phyloP scores from a whole-genome alignment of 2,888 invertebrate genomes.

The Noctua fimbriata region DNA sequence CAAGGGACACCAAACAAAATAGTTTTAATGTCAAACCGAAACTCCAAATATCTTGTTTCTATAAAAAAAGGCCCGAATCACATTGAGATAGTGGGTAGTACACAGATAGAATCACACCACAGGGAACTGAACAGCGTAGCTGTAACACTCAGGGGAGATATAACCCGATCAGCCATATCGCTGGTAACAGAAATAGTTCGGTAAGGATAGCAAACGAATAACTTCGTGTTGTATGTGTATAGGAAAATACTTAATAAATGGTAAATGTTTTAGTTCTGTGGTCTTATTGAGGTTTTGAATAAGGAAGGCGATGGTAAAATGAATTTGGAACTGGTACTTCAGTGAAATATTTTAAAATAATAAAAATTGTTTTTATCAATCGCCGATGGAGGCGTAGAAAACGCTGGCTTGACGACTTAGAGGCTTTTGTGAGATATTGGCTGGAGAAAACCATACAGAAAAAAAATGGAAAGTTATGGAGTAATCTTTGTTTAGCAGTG shows the following conservation, averaged over 20 bases:
- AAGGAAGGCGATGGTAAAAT: neutral
- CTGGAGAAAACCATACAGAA: neutral
- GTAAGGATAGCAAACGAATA: constrained; percentile 57
- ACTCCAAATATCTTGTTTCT: constrained; percentile 36
- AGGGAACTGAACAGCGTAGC: constrained; percentile 51
- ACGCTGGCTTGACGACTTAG: neutral
- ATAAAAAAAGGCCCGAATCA: constrained; percentile 53
- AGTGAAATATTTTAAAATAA: neutral
- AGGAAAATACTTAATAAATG: constrained; percentile 50
- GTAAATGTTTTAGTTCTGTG: constrained; percentile 53
- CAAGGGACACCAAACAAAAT: constrained; percentile 9
- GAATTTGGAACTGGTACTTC: neutral
- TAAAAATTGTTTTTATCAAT: neutral
- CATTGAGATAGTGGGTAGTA: constrained; percentile 48
- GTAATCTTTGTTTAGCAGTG: neutral
- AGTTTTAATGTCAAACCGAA: constrained; percentile 49
- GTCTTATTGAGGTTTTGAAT: constrained; percentile 7
- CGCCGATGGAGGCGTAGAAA: neutral
- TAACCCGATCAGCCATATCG: constrained; percentile 63
- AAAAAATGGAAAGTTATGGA: neutral
- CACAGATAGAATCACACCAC: constrained; percentile 58
- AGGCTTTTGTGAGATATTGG: neutral
- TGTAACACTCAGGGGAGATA: constrained; percentile 58
- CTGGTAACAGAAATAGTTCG: constrained; percentile 61
- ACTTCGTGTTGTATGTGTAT: constrained; percentile 51